Base-by-base conservation (phyloP, 2,888 invertebrate genomes). In the Euplagia quadripunctaria region DNA sequence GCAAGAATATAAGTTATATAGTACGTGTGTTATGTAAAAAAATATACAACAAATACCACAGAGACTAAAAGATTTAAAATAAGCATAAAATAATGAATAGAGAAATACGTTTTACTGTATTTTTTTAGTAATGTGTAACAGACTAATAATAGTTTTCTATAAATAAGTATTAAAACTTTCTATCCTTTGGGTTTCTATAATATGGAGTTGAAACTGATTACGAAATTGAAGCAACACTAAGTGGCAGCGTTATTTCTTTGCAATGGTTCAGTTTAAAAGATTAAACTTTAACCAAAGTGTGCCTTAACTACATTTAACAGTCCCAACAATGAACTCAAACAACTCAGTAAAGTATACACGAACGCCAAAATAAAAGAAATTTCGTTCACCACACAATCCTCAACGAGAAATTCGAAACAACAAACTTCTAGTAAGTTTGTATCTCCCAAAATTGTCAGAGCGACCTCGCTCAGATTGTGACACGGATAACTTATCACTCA, bases 401-500 rank as follows among this genome's bases (percentile, higher is more conserved):
- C 55, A 31, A 68, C 17, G 43, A 68, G 68, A 68, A 68, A 68
- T 72, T 64, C 72, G 46, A 14, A 64, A 64, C 64, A 72, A 68
- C 64, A 72, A 72, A 72, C 46, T 72, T 72, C 20, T 55, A 49
- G 55, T 20, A 75, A 79, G 74, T 76, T 82, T 82, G 73, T 82
- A 72, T 79, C 65, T 71, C 65, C 58, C 46, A 70, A 81, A 82
- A 73, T 70, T 80, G 73, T 73, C 52, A 66, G 64, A 67, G 75
- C 70, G 74, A 78, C 81, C 79, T 75, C 77, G 70, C 72, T 77
- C 68, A 79, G 83, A 81, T 82, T 82, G 75, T 68, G 77, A 74
- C 71, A 73, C 70, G 72, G 83, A 79, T 79, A 82, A 82, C 70
- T 85, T 82, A 82, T 81, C 81, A 82, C 79, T 82, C 76, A 76